Base-by-base conservation (phyloP, 2,797 vertebrate genomes). In the Argentina silus region DNA sequence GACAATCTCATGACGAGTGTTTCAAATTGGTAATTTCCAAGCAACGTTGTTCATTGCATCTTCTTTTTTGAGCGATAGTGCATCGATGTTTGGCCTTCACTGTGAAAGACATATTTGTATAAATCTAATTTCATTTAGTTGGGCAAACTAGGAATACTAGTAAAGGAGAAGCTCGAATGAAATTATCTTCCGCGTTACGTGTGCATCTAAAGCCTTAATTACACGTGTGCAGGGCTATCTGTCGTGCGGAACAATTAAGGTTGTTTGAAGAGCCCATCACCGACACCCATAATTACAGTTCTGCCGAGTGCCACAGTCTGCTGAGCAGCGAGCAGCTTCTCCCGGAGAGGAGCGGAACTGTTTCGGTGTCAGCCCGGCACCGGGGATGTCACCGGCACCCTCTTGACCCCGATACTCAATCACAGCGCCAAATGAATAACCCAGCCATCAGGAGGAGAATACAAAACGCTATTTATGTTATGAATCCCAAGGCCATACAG, bases 201-300 rank as follows among this genome's bases (percentile, higher is more conserved):
- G 71, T 79, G 81, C 65, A 80, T 80, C 78, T 48, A 72, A 57
- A 76, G 78, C 56, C 69, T 79, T 85, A 83, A 86, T 88, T 83
- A 86, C 65, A 78, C 27, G n/a, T 75, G 62, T 64, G 71, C 71
- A 71, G 67, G 68, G 74, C 70, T 14, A 70, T 72, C 74, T 59
- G 82, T 80, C 83, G 78, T 85, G 83, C 67, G 68, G 73, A 80
- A 86, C 86, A 86, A 88, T 85, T 79, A 85, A 73, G 78, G 71
- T 73, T 66, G 73, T 82, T 81, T 72, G 78, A 86, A 66, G 78
- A 77, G 76, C 86, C 27, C 75, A 73, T 83, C 83, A 80, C 65
- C 73, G 74, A 82, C 76, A 78, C 43, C 47, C 60, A 14, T 84
- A 75, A 80, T 86, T 79, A 77, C 59, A 77, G 76, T 83, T 83